These are phyloP conservation scores for Holacanthella duospinosa DNA, from an alignment of 2,888 invertebrate genomes.

Conservation along the genomic window DNA sequence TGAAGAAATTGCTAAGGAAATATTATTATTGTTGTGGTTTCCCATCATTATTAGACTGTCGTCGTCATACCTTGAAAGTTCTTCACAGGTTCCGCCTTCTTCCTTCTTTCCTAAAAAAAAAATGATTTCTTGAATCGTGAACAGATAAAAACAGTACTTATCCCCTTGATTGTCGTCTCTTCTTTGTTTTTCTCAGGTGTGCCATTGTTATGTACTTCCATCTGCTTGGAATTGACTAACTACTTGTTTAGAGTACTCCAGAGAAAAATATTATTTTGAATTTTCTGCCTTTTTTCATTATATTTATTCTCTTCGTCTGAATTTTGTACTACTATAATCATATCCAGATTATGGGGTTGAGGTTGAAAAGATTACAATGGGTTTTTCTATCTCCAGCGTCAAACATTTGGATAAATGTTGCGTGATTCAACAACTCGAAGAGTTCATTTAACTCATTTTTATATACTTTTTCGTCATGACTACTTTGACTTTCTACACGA, in stretches of 20 bases:
- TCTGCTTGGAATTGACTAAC: too few relatives aligned
- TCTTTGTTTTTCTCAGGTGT: neutral
- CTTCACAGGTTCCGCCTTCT: conserved; percentile 4
- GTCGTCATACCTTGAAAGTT: too few relatives aligned
- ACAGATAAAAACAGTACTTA: conserved; percentile 2
- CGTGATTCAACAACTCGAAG: too few relatives aligned
- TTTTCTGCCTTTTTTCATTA: too few relatives aligned
- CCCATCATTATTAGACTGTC: neutral
- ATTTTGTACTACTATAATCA: neutral
- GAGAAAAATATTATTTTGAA: too few relatives aligned
- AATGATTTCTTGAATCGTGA: neutral
- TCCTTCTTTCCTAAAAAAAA: neutral
- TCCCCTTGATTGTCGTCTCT: neutral
- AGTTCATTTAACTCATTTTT: too few relatives aligned
- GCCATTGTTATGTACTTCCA: too few relatives aligned
- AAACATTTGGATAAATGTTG: too few relatives aligned
- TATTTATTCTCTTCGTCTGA: neutral
- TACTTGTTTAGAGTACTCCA: too few relatives aligned
- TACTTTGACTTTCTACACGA: too few relatives aligned
- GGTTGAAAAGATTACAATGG: neutral
- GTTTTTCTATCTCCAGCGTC: neutral
- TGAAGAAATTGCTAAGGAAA: neutral
- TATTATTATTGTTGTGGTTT: neutral
- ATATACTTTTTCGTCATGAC: too few relatives aligned
- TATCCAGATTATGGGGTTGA: neutral